Percentiles rank a stretch among this genome's conserved stretches.
phyloP scores from a whole-genome alignment of 64 coral and sea anemone genomes.

The Pocillopora verrucosa region DNA sequence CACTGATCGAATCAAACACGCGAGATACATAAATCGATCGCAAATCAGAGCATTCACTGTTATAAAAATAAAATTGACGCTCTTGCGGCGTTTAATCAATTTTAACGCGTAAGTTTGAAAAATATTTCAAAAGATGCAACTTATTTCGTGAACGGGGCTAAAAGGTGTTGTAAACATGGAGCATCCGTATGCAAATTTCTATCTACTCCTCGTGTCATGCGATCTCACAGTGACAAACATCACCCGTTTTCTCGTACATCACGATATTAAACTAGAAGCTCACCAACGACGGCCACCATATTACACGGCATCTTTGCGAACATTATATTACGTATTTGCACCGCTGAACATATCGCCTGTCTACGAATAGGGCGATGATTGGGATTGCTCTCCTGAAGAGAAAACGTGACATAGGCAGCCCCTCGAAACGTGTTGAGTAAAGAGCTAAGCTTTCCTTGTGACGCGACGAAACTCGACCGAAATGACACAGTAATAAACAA shows the following conservation, averaged over 20 bases:
- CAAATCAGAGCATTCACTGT: no score
- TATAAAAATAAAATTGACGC: not conserved
- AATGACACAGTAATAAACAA: not conserved
- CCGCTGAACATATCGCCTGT: not conserved
- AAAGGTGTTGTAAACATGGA: constrained; percentile 10
- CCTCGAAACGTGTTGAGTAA: constrained; percentile 20
- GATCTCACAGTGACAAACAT: constrained; percentile 37
- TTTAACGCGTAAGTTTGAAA: not conserved
- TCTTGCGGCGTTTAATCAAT: not conserved
- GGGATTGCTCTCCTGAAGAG: constrained; percentile 6
- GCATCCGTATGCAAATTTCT: constrained; percentile 18
- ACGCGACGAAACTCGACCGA: not conserved
- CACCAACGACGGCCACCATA: not conserved
- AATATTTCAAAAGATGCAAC: not conserved
- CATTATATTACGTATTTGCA: not conserved
- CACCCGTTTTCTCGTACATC: not conserved
- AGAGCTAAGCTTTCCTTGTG: not conserved
- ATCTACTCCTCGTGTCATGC: not conserved
- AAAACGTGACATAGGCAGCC: constrained; percentile 14
- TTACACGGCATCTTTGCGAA: not conserved
- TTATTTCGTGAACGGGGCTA: constrained; percentile 11
- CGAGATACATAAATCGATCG: not conserved
- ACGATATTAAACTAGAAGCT: not conserved
- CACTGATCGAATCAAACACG: not conserved
- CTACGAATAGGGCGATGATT: not conserved